These are phyloP conservation scores for Sciurus carolinensis DNA, from an alignment of 2,797 vertebrate genomes.

Conservation along the genomic window DNA sequence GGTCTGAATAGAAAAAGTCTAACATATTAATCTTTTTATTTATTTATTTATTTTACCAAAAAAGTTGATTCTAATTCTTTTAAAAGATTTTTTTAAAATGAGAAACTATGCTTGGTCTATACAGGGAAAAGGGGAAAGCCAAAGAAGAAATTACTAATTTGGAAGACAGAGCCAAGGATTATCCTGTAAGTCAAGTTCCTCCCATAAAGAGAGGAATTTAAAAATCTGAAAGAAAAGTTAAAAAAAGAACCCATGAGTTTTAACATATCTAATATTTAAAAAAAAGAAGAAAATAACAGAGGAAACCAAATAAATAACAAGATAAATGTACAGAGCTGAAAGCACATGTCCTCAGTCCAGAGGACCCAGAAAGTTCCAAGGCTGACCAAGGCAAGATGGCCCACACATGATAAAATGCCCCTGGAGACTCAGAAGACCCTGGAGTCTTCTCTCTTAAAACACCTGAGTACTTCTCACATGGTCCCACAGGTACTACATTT, in stretches of 20 bases:
- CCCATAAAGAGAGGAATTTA: neutral
- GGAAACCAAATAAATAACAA: neutral
- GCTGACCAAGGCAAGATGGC: neutral
- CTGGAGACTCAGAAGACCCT: too few species aligned
- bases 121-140: neutral
- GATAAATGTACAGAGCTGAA: neutral
- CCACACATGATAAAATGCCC: neutral
- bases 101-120: neutral
- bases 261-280: neutral
- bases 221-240: neutral
- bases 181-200: neutral
- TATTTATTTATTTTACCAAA: too few species aligned
- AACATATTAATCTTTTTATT: neutral
- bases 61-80: neutral
- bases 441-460: neutral
- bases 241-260: neutral
- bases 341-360: neutral
- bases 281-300: neutral
- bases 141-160: constrained; percentile 1
- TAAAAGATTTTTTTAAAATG: neutral
- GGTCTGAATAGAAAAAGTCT: neutral
- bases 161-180: neutral
- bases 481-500: neutral
- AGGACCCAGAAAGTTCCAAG: neutral
- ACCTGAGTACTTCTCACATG: neutral